phyloP scores from a whole-genome alignment of 2,797 vertebrate species.

The Sphenopsis melanotis region DNA sequence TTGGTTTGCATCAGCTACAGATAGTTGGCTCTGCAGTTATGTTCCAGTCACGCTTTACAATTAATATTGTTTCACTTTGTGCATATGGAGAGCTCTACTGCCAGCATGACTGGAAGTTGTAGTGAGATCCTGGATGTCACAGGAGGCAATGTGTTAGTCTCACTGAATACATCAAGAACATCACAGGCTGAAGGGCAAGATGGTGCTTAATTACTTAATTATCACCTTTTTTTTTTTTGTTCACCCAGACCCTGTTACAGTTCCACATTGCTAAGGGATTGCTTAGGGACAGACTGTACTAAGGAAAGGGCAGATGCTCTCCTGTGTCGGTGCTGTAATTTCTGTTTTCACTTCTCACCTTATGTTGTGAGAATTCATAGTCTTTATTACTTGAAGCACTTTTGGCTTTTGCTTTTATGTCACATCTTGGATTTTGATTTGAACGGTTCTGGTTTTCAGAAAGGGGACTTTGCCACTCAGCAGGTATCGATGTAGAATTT shows the following conservation, averaged over 20 bases:
- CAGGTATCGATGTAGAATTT: neutral
- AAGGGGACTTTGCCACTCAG: neutral
- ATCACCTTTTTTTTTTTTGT: neutral
- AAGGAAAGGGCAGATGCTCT: neutral
- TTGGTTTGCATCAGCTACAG: neutral
- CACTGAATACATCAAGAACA: neutral
- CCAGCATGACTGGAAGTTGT: neutral
- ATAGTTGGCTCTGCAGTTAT: neutral
- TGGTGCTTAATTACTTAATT: constrained; percentile 58
- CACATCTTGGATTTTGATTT: neutral
- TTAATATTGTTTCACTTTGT: neutral
- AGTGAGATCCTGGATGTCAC: neutral
- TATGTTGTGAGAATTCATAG: neutral
- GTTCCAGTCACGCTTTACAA: neutral
- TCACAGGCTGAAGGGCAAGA: neutral
- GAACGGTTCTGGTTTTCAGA: neutral
- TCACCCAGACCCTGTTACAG: neutral
- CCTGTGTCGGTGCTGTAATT: neutral
- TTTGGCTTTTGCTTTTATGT: neutral
- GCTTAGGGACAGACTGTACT: neutral
- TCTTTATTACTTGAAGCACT: neutral
- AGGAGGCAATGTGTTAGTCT: neutral
- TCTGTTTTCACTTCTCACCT: neutral
- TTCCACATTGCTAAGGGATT: neutral
- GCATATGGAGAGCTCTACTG: neutral